Conservation (phyloP, 1,140 invertebrate genomes). For the Ganaspis sp. region DNA sequence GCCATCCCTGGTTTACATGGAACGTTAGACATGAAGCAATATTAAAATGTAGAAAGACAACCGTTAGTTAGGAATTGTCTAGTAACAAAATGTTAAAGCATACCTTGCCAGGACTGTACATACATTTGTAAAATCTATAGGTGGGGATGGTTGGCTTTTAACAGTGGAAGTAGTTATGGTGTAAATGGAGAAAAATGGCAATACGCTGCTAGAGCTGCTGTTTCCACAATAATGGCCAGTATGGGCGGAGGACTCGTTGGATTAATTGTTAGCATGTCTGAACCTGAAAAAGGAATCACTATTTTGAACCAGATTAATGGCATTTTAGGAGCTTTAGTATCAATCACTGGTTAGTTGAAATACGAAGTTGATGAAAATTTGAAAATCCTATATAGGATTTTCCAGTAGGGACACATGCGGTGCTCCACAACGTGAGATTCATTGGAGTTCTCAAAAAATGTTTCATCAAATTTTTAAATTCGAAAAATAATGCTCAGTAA, state of each 20-base stretch:
- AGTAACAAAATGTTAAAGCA: too few relatives aligned
- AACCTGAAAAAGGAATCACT: conserved; percentile 84
- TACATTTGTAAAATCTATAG: conserved; percentile 46
- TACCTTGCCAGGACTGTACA: too few relatives aligned
- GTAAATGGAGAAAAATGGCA: conserved; percentile 87
- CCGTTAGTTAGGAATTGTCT: too few relatives aligned
- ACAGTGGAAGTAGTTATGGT: conserved; percentile 92
- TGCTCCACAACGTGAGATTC: too few relatives aligned
- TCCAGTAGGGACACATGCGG: too few relatives aligned
- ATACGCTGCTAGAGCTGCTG: conserved; percentile 91
- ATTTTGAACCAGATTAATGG: conserved; percentile 93
- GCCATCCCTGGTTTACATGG: too few relatives aligned
- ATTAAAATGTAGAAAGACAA: too few relatives aligned
- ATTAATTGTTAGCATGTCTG: conserved; percentile 81
- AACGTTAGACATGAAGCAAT: too few relatives aligned
- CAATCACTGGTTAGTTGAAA: conserved; percentile 87
- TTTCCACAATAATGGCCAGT: conserved; percentile 92
- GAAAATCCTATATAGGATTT: neutral
- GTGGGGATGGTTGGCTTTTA: conserved; percentile 96
- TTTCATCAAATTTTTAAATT: too few relatives aligned
- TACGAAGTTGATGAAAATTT: neutral
- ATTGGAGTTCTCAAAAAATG: too few relatives aligned
- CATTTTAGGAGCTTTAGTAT: conserved; percentile 89
- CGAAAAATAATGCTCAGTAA: too few relatives aligned
- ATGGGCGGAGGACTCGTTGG: conserved; percentile 91